Base-by-base conservation (phyloP, 1,140 invertebrate species). In the Ptiloglossa arizonensis region DNA sequence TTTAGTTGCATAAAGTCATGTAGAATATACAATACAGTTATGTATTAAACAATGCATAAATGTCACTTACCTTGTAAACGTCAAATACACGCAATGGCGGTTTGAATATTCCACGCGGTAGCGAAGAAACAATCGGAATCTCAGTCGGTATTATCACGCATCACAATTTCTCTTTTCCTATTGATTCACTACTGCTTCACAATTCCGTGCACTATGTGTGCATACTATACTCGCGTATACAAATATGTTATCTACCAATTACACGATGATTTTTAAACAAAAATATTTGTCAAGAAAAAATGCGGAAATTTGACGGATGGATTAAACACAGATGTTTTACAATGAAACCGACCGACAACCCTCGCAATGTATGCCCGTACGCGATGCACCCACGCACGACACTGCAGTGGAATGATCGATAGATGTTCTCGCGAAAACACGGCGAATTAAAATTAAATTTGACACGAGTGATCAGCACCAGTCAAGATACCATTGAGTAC, bases 21-120 rank as follows among this genome's bases (percentile, higher is more conserved):
- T 52, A 1, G 1, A 52, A 52, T 24, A 19, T 19, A 24, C 11
- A 24, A 11, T 13, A 52, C 50, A 11, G n/a, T 9, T 41, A 44
- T 50, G 6, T 19, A 17, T 59, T 41, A 48, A 35, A 32, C 48
- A 64, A 56, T 35, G 1, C 4, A 24, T 27, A 3, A 11, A 24
- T 63, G n/a, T 71, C 6, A 50, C 75, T 24, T 81, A 85, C 83
- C 83, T 85, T n/a, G 79, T 24, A 67, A 66, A 85, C 79, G 74
- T 85, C 66, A 74, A 59, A 13, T 62, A 62, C 82, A 81, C 63
- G 52, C 73, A 75, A 81, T 79, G 79, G 69, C 79, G 79, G 77
- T 64, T 56, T 59, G 48, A 71, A 75, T 70, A 46, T 82, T 52
- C 46, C 56, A 68, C 75, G 64, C 66, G 27, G 22, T 59, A 11